Percentiles rank a stretch among this genome's conserved stretches.
These are phyloP conservation scores for Tachypleus tridentatus DNA, from an alignment of 1,140 invertebrate species.

Conservation along the genomic window DNA sequence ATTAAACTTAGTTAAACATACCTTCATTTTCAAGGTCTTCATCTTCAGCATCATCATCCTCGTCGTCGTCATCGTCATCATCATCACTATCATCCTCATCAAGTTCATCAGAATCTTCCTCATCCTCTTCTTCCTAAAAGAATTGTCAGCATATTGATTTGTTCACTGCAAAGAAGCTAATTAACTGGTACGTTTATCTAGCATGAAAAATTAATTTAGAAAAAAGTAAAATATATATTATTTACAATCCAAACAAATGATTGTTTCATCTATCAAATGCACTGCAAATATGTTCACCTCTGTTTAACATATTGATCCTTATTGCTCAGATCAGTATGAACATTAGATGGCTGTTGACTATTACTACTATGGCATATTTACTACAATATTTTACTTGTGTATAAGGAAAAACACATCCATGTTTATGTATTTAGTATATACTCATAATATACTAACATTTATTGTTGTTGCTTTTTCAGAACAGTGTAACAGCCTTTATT, in stretches of 20 bases:
- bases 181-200: conserved; percentile 5
- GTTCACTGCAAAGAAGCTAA: conserved; percentile 19
- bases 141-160: conserved; percentile 12
- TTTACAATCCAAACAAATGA: not conserved
- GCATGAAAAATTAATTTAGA: conserved; percentile 5
- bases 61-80: conserved; percentile 38
- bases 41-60: conserved; percentile 26
- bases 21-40: conserved; percentile 26
- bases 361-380: too few species aligned
- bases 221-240: conserved; percentile 7
- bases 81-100: conserved; percentile 35
- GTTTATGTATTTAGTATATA: too few species aligned
- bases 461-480: too few species aligned
- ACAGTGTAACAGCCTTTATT: too few species aligned
- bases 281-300: too few species aligned
- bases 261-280: too few species aligned
- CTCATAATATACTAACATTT: too few species aligned
- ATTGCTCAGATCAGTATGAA: too few species aligned
- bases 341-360: too few species aligned
- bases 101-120: conserved; percentile 30
- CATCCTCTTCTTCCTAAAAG: conserved; percentile 29
- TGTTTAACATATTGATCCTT: too few species aligned
- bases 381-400: too few species aligned
- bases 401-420: too few species aligned
- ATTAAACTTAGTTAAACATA: not conserved